Evolutionary conservation across 2,797 vertebrate genomes (phyloP).

Genomic region (Xiphophorus birchmanni): DNA sequence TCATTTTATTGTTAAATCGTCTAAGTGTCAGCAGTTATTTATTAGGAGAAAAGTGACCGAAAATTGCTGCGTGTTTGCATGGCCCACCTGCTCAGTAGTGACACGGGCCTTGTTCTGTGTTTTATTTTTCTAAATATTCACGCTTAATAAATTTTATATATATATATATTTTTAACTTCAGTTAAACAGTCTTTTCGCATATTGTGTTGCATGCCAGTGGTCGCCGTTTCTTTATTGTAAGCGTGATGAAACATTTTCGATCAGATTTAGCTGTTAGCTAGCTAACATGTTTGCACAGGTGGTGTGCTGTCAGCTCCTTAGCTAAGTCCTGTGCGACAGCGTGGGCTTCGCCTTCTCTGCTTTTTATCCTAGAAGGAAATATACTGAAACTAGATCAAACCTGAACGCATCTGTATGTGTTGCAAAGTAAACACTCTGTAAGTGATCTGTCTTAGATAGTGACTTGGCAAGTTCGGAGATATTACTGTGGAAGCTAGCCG

Average conservation of each 20-base stretch:
- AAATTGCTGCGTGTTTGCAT: constrained; percentile 75
- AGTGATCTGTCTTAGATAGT: background rate
- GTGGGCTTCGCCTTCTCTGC: constrained; percentile 38
- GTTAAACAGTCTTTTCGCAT: accelerated
- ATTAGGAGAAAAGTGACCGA: constrained; percentile 34
- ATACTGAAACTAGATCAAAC: background rate
- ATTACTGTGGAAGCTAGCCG: constrained; percentile 40
- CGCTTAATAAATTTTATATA: background rate
- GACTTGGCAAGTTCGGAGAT: constrained; percentile 10
- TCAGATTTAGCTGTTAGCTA: constrained; percentile 41
- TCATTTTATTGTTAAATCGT: constrained; percentile 14
- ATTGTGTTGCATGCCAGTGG: background rate
- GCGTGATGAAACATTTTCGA: background rate
- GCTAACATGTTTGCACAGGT: constrained; percentile 63
- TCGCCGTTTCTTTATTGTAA: background rate
- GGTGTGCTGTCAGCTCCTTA: constrained; percentile 58
- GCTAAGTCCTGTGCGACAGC: constrained; percentile 56
- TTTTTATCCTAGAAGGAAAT: background rate
- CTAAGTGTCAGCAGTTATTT: constrained; percentile 42
- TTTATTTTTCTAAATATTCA: constrained; percentile 36
- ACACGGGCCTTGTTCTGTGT: constrained; percentile 69
- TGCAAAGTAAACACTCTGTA: background rate
- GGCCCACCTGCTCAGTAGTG: constrained; percentile 76
- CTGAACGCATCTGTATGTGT: background rate
- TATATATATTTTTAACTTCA: accelerated